phyloP scores from a whole-genome alignment of 2,797 vertebrate species.

The Syndactyla subalaris region DNA sequence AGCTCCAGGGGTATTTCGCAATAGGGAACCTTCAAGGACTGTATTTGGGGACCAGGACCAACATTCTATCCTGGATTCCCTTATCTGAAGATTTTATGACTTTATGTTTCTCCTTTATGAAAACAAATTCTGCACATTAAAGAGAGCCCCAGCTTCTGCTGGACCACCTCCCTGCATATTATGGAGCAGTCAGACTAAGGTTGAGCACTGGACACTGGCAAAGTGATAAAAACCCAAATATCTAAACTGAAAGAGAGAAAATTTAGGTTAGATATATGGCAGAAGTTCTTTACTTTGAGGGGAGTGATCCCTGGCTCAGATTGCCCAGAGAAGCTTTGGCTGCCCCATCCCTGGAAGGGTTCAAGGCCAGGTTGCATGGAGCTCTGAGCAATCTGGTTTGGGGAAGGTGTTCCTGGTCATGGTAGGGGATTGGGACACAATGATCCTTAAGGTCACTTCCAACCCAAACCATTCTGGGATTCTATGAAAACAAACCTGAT shows the following conservation, averaged over 20 bases:
- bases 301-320: not conserved
- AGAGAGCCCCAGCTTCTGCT: not conserved
- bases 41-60: not conserved
- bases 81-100: not conserved
- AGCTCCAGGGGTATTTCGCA: not conserved
- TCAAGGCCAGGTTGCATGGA: rapidly evolving
- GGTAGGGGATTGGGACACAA: rapidly evolving
- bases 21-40: not conserved
- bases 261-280: not conserved
- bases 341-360: not conserved
- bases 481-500: not conserved
- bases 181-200: not conserved
- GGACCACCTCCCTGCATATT: not conserved
- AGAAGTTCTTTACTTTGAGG: not conserved
- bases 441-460: not conserved
- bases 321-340: not conserved
- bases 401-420: not conserved
- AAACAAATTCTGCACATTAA: not conserved
- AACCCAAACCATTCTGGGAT: not conserved
- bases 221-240: not conserved
- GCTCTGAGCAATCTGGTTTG: not conserved
- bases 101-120: not conserved
- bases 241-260: not conserved
- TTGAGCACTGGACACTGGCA: not conserved
- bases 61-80: not conserved